Evolutionary conservation across 2,113 vertebrate species (phyloP), one percentile per base, ranked within the genome.

Genomic region (Rutilus rutilus): DNA sequence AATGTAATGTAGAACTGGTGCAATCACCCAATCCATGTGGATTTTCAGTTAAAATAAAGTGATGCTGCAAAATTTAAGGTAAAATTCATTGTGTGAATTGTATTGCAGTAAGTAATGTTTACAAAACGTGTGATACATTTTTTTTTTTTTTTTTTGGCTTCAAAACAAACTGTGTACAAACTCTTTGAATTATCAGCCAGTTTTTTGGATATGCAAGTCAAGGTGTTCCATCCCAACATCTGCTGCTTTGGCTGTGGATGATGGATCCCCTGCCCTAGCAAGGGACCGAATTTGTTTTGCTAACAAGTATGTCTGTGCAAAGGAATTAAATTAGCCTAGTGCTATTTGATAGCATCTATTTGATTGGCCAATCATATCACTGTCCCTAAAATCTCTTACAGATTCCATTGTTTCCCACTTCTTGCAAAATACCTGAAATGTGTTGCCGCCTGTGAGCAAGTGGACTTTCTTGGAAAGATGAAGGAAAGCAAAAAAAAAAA

Each of bases 381-480:
- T 89, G 87, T 78, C 74, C 27, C 85, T 64, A 85, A 80, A 80
- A 88, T 65, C 86, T 71, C 80, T 36, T 27, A 33, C 50, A 21
- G 30, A 64, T 64, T 73, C 33, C 6, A 67, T 10, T 64, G 73
- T 78, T 57, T 85, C 52, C 19, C 6, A 30, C 30, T 82, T 54
- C 74, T 73, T 78, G 57, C 64, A 84, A 82, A 86, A 64, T 67
- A 86, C 62, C 74, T 87, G 67, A 89, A 52, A 85, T 76, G 79
- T 84, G 76, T 83, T 81, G 36, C 78, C 69, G 57, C 45, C 76
- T 81, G 82, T 67, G 83, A 88, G 79, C 67, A 84, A 88, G 73
- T 84, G 36, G 47, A 15, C 21, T 64, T 76, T 86, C 15, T 30
- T 19, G 57, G 0, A 54, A 78, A 82, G 71, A 84, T 62, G 60